Percentiles rank a stretch among this genome's conserved stretches.
Evolutionary conservation across 2,888 invertebrate genomes (phyloP).

Genomic region (Sesia apiformis): DNA sequence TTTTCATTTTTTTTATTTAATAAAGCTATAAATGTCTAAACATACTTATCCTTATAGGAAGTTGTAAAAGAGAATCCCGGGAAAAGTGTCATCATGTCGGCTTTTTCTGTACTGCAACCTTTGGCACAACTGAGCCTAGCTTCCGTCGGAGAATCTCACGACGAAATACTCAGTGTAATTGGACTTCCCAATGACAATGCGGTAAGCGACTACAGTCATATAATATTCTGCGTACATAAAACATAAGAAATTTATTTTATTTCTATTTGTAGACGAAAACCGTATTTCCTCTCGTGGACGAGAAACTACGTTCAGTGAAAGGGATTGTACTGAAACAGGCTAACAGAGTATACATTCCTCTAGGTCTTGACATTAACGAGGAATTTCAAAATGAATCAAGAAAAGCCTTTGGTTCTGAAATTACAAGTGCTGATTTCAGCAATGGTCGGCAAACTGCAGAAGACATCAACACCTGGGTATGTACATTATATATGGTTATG

Average conservation of each 20-base stretch:
- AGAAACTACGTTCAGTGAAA: conserved; percentile 28
- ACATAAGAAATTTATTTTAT: not conserved
- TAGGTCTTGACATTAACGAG: conserved; percentile 57
- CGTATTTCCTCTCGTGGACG: conserved; percentile 29
- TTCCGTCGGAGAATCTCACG: conserved; percentile 43
- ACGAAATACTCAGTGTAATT: conserved; percentile 41
- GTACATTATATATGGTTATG: not conserved
- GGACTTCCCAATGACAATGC: conserved; percentile 28
- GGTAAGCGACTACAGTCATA: not conserved
- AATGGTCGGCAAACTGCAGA: conserved; percentile 49
- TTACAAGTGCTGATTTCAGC: conserved; percentile 76
- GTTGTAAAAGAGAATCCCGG: conserved; percentile 27
- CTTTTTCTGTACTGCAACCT: conserved; percentile 56
- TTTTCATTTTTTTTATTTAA: not conserved
- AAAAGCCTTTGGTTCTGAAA: conserved; percentile 76
- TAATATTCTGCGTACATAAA: not conserved
- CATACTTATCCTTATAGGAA: conserved; percentile 22
- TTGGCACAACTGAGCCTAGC: conserved; percentile 48
- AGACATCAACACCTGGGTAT: conserved; percentile 85
- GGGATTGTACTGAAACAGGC: conserved; percentile 77
- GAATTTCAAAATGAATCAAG: conserved; percentile 70
- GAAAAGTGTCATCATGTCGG: conserved; percentile 53
- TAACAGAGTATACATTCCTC: conserved; percentile 79
- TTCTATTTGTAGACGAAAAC: conserved; percentile 29
- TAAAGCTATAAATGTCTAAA: not conserved